Evolutionary conservation across 2,797 vertebrate species (phyloP), one percentile per base, ranked within the genome.

Genomic region (Enteromius anoplus): DNA sequence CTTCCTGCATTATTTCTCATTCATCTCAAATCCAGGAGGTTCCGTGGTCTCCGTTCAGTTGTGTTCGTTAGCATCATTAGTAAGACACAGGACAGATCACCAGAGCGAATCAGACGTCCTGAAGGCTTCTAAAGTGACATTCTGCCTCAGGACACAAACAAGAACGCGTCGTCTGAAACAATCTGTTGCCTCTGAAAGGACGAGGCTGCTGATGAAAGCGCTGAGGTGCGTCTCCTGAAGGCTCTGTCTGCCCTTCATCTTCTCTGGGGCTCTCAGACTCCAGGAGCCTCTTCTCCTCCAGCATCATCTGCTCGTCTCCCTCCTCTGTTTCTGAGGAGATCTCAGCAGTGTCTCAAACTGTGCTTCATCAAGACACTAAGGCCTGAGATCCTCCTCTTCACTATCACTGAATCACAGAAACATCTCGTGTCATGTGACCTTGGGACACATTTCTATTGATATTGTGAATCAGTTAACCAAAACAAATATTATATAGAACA

Each of bases 201-300:
- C 7, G 26, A 47, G 34, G 6, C 32, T 73, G 37, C 47, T 69
- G 66, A 75, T 73, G 76, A 89, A 89, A 87, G 81, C 87, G 79
- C 87, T 85, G 51, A 83, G 85, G 17, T 84, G 45, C 77, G 87
- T 85, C 77, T 85, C 47, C 64, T 87, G 58, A 84, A 87, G 34
- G 69, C 77, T 90, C 86, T 85, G 12, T 87, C 86, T 87, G 80
- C 87, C 78, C 80, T 91, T 91, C 23, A 58, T 89, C 89, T 77
- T 40, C 8, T 84, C 82, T 87, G 86, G 87, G 85, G 78, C 73
- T 60, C 34, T 55, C 9, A 47, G 49, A 55, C n/a, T n/a, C n/a
- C n/a, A n/a, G n/a, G n/a, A n/a, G n/a, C n/a, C n/a, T n/a, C n/a
- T n/a, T n/a, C n/a, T n/a, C n/a, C n/a, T n/a, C 53, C 9, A 66